phyloP scores from a whole-genome alignment of 2,888 invertebrate species.

The Drosophila heteroneura region DNA sequence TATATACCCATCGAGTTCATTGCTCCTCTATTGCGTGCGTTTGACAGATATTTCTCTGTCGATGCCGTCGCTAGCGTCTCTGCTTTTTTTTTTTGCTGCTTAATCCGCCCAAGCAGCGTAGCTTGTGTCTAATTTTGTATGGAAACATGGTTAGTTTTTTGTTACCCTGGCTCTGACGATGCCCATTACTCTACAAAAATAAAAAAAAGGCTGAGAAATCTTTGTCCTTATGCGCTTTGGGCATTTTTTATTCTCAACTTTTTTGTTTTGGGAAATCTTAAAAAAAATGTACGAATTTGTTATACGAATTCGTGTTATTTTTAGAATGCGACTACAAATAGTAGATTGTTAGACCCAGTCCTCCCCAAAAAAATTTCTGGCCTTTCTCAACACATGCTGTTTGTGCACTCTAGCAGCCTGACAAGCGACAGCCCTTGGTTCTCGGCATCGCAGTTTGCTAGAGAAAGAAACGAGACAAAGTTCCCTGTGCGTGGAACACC shows the following conservation, averaged over 20 bases:
- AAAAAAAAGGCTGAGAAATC: constrained; percentile 22
- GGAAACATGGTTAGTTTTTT: constrained; percentile 24
- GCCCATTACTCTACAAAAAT: constrained; percentile 35
- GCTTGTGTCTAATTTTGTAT: constrained; percentile 26
- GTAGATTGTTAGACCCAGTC: background rate
- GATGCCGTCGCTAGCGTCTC: background rate
- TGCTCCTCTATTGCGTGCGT: constrained; percentile 52
- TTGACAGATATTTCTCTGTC: constrained; percentile 60
- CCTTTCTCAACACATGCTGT: constrained; percentile 61
- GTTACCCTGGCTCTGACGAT: constrained; percentile 47
- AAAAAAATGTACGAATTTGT: background rate
- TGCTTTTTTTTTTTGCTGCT: constrained; percentile 14
- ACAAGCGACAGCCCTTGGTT: constrained; percentile 64
- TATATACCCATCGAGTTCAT: constrained; percentile 52
- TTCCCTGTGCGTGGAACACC: constrained; percentile 42
- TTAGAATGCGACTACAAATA: constrained; percentile 6
- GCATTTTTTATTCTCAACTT: background rate
- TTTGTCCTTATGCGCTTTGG: constrained; percentile 2
- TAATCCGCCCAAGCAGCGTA: constrained; percentile 57
- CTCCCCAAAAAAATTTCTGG: constrained; percentile 44
- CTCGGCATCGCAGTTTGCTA: background rate
- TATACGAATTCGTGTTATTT: constrained; percentile 2
- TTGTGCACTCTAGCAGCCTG: constrained; percentile 72
- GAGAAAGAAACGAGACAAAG: background rate
- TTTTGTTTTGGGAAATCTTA: background rate